Evolutionary conservation across 2,888 invertebrate genomes (phyloP).

Genomic region (Pollenia griseotomentosa): DNA sequence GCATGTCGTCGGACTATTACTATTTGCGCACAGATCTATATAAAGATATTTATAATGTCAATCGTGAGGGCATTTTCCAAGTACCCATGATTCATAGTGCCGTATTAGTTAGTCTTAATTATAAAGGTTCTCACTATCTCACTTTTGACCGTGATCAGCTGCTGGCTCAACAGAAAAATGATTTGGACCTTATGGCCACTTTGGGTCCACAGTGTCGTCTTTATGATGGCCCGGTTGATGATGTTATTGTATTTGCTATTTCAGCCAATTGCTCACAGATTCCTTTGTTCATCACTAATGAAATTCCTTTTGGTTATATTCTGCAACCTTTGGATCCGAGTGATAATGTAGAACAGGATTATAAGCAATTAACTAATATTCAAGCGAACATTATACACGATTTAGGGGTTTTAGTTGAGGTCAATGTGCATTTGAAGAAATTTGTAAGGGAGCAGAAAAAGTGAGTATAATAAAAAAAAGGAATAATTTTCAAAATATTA

Average conservation of each 20-base stretch:
- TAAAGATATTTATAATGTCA: constrained; percentile 89
- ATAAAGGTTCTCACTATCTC: constrained; percentile 86
- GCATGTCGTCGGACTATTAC: constrained; percentile 93
- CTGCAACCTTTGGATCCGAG: constrained; percentile 91
- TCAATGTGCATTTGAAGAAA: constrained; percentile 83
- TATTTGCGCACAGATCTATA: constrained; percentile 94
- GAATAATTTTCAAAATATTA: no score
- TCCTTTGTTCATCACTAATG: constrained; percentile 91
- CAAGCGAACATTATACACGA: constrained; percentile 90
- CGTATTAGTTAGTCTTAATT: constrained; percentile 90
- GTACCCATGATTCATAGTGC: constrained; percentile 97
- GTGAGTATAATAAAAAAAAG: constrained; percentile 65
- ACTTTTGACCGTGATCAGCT: constrained; percentile 87
- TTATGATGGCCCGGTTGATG: constrained; percentile 93
- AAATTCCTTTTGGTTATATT: constrained; percentile 91
- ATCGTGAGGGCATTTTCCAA: constrained; percentile 89
- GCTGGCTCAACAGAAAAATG: constrained; percentile 77
- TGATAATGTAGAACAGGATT: constrained; percentile 87
- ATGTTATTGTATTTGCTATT: constrained; percentile 96
- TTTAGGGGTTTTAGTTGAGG: constrained; percentile 84
- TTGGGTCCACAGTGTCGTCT: constrained; percentile 82
- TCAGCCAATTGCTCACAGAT: constrained; percentile 89
- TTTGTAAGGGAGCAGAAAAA: constrained; percentile 83
- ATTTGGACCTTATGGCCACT: constrained; percentile 70
- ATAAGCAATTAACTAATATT: constrained; percentile 89